Conservation (phyloP, 2,113 vertebrate species). For the Catharus minimus region DNA sequence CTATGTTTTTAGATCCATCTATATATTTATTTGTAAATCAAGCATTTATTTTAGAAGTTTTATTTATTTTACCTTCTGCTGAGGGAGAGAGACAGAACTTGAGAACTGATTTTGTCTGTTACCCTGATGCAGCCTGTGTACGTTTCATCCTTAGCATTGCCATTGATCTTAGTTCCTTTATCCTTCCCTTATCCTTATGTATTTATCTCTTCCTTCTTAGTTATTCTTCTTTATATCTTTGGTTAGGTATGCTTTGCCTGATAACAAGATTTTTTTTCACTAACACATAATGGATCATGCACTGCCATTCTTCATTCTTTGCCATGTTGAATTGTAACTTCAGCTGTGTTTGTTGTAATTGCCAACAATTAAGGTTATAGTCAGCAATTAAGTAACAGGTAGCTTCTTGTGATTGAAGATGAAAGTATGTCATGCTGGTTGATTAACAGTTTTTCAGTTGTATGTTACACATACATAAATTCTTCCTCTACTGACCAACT, state of each 20-base stretch:
- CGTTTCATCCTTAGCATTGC: not conserved
- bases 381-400: not conserved
- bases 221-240: not conserved
- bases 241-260: not conserved
- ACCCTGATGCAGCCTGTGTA: not conserved
- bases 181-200: not conserved
- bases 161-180: not conserved
- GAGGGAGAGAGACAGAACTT: not conserved
- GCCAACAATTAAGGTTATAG: not conserved
- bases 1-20: not conserved
- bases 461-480: not conserved
- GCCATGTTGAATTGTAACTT: not conserved
- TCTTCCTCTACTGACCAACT: slow-evolving; percentile 24
- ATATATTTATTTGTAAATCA: not conserved
- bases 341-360: not conserved
- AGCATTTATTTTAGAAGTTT: not conserved
- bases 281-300: not conserved
- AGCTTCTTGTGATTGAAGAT: not conserved
- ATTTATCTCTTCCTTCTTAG: not conserved
- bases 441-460: not conserved
- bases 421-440: not conserved
- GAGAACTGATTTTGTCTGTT: not conserved
- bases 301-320: not conserved
- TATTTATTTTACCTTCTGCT: not conserved
- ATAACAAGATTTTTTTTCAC: not conserved